These are phyloP conservation scores for Auanema freiburgensis DNA, from an alignment of 2,888 invertebrate genomes.

Conservation along the genomic window DNA sequence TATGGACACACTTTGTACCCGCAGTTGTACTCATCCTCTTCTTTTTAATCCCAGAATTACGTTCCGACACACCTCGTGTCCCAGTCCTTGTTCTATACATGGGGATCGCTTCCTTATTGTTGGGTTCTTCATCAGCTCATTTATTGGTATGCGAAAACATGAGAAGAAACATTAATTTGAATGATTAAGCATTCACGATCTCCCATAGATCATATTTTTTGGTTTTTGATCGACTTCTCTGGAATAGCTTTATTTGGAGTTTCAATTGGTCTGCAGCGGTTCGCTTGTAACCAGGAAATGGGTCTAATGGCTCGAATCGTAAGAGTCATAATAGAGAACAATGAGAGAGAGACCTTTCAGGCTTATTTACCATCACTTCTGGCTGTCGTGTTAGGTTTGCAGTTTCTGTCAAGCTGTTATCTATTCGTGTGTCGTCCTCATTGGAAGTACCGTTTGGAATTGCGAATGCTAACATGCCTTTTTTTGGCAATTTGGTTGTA, in stretches of 20 bases:
- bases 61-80: constrained; percentile 34
- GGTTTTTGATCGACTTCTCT: constrained; percentile 56
- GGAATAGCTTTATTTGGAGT: constrained; percentile 59
- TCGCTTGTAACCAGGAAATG: constrained; percentile 38
- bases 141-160: constrained; percentile 35
- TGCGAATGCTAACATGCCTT: constrained; percentile 48
- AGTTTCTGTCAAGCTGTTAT: constrained; percentile 51
- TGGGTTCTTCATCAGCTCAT: constrained; percentile 51
- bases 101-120: constrained; percentile 45
- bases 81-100: constrained; percentile 47
- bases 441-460: constrained; percentile 42
- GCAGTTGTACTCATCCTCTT: constrained; percentile 42
- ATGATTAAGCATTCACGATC: constrained; percentile 53
- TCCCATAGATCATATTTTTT: constrained; percentile 56
- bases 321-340: constrained; percentile 2
- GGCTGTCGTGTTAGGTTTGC: constrained; percentile 42
- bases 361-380: constrained; percentile 49
- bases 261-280: constrained; percentile 52
- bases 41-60: constrained; percentile 48
- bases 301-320: constrained; percentile 32
- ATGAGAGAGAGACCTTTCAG: constrained; percentile 23
- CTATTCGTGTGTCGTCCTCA: constrained; percentile 54
- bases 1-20: constrained; percentile 59
- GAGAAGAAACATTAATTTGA: background rate
- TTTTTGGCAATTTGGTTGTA: constrained; percentile 52